Evolutionary conservation across 2,113 vertebrate genomes (phyloP), one percentile per base, ranked within the genome.

Genomic region (Gymnogyps californianus): DNA sequence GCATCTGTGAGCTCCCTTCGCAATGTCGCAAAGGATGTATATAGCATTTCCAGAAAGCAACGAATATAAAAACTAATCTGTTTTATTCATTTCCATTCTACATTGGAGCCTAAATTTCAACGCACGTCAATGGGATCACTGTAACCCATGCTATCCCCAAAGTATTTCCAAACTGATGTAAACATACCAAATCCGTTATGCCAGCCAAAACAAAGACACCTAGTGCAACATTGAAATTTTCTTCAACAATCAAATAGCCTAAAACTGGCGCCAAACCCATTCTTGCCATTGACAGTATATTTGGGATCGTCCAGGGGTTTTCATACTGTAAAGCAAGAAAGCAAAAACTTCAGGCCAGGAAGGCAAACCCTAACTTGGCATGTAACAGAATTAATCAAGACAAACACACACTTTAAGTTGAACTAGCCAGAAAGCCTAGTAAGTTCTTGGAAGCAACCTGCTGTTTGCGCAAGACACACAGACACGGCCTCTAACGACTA

Each of bases 241-340:
- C 98, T 90, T 99, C 98, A 40, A 99, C 98, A 62, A 99, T 99
- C 97, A 99, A 98, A 74, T 99, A 98, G 87, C 99, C 99, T 62
- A 99, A 97, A 82, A 99, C 98, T 0, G 99, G 99, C 28, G 99
- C 98, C 96, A 99, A 95, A 34, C 99, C 96, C 90, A 99, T 99
- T 75, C 99, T 98, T 17, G 98, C 98, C 98, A 99, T 97, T 34
- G 99, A 99, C 95, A 99, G 97, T 76, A 99, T 97, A 80, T 99
- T 99, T 44, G 99, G 99, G 94, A 99, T 98, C 8, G 99, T 99
- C 99, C 99, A 99, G 3, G 99, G 99, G 95, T 99, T 99, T 98
- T 99, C 99, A 97, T 99, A 99, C 99, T 99, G 93, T 0, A 96
- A 69, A 93, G 86, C 6, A 47, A 94, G 78, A 87, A 44, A 90